phyloP scores from a whole-genome alignment of 2,113 vertebrate genomes.

The Sebastes fasciatus region DNA sequence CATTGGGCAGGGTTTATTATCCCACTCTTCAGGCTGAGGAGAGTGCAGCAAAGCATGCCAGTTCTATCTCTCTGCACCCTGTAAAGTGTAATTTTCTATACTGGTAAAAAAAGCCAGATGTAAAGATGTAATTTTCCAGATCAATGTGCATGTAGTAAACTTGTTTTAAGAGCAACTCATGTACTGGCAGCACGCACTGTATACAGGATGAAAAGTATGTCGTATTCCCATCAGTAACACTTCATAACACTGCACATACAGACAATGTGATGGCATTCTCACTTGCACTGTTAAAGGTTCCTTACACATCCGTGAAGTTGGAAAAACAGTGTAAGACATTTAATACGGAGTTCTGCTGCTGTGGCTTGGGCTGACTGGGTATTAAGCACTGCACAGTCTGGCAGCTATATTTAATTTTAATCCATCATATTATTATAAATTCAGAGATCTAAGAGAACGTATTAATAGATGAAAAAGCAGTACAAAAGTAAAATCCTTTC shows the following conservation, averaged over 20 bases:
- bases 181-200: background rate
- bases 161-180: background rate
- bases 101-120: background rate
- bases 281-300: background rate
- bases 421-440: slow-evolving; percentile 45
- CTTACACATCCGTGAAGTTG: slow-evolving; percentile 25
- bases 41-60: background rate
- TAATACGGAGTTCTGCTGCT: slow-evolving; percentile 29
- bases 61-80: slow-evolving; percentile 3
- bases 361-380: slow-evolving; percentile 39
- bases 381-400: slow-evolving; percentile 47
- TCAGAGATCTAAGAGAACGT: slow-evolving; percentile 39
- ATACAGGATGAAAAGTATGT: background rate
- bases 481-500: slow-evolving; percentile 19
- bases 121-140: slow-evolving; percentile 25
- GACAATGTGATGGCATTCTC: background rate
- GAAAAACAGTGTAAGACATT: slow-evolving; percentile 23
- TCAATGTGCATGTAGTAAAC: slow-evolving; percentile 17
- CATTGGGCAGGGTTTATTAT: background rate
- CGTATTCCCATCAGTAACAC: background rate
- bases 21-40: background rate
- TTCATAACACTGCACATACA: background rate
- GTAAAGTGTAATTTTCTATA: slow-evolving; percentile 3
- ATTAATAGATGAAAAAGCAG: slow-evolving; percentile 40
- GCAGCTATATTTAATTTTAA: slow-evolving; percentile 62